Evolutionary conservation across 2,888 invertebrate genomes (phyloP), one percentile per base, ranked within the genome.

Genomic region (Ctenicera cuprea): DNA sequence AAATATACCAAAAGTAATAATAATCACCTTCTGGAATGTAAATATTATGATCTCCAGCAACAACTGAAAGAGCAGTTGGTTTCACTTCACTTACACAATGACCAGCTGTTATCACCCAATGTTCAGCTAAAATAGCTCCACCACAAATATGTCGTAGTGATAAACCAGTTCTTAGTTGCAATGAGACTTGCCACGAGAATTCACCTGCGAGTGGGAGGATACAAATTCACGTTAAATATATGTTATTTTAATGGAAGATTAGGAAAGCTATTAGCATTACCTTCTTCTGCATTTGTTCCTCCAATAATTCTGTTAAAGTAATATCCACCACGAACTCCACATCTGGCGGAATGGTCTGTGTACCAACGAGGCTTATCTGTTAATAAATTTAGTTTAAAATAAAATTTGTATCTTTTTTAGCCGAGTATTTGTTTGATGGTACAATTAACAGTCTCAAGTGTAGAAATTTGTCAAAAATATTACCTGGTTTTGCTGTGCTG

Each of bases 101-200:
- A 4, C 77, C 83, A 18, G 82, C 83, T 38, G 82, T 81, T n/a
- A 81, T 54, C n/a, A 83, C 69, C 82, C 80, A 83, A 61, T 74
- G 66, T 14, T 73, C 57, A 43, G 76, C 71, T 12, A 83, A 54
- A 16, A 83, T 78, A 8, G 82, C 76, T 12, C 82, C 83, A 12
- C 83, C 83, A 68, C 83, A 83, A 38, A 81, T 73, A 73, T 83
- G 83, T 59, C 63, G 62, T 48, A 71, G 77, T 20, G 74, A 68
- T 30, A 41, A 33, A 14, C 71, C 61, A 45, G 71, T 67, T 61
- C 52, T 59, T 33, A 80, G 16, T 76, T 82, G 81, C 20, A 83
- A n/a, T 3, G 82, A 82, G 33, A 82, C 75, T 70, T 81, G 72
- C 83, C 83, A 83, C 4, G 82, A 81, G 77, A 81, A 82, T 77